Base-by-base conservation (phyloP, 1,140 invertebrate species). In the Sitobion miscanthi region DNA sequence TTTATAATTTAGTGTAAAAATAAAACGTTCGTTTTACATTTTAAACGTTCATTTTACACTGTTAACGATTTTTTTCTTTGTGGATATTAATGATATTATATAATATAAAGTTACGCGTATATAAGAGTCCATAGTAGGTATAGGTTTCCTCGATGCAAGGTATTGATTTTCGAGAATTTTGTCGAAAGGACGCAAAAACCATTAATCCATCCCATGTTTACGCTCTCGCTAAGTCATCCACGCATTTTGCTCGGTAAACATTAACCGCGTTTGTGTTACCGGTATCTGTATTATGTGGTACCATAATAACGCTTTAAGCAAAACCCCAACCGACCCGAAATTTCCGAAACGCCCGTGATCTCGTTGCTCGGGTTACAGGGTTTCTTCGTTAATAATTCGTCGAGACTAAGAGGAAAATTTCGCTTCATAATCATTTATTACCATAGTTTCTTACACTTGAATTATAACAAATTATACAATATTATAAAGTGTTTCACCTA, bases 161-260 rank as follows among this genome's bases (percentile, higher is more conserved):
- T 45, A 47, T 47, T 47, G 85, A 86, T 86, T 86, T 86, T 86
- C 85, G 20, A 86, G 45, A 86, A 86, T 86, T 86, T 86, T 45
- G 85, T 47, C 42, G 85, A 86, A 86, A 52, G 30, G n/a, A 20
- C 20, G 87, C 49, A 54, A 54, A 89, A 89, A 89, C 86, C n/a
- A 88, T 89, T 89, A 89, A 89, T 89, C 35, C 87, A 21, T 89
- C 47, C 87, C 21, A 30, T 88, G 86, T 52, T n/a, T 88, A 52
- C 47, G 86, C 49, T 21, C 49, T 38, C 85, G 8, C 49, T 54
- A 35, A 54, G 87, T 89, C 49, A 89, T 89, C n/a, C 49, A 9
- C n/a, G 6, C 49, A 52, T 52, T 89, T 89, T 38, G 49, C 49
- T 88, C 30, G 86, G 47, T 88, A 88, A 88, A 88, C 86, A 88